Evolutionary conservation across 2,888 invertebrate genomes (phyloP), one percentile per base, ranked within the genome.

Genomic region (Plagodis dolabraria): DNA sequence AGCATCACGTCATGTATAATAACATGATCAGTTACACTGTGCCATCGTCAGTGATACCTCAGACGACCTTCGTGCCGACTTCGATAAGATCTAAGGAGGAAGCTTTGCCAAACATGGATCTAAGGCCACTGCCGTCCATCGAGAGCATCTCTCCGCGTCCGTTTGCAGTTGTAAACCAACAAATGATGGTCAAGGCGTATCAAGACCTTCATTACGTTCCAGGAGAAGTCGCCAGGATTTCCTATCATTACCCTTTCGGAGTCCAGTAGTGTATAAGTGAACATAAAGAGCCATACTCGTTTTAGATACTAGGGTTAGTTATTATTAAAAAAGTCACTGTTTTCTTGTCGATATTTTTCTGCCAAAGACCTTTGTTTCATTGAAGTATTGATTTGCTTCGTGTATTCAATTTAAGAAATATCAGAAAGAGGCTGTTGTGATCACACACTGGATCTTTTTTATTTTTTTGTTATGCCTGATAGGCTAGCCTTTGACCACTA

Each of bases 111-210:
- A 87, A 81, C 58, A 58, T 91, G 53, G 92, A 92, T 44, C 57
- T 91, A 38, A 78, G 92, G 59, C 92, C 92, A 4, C 64, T 92
- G 50, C 92, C 92, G 0, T 92, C 92, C 0, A 92, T 92, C n/a
- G 92, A 92, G 72, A 92, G 92, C 43, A 92, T 92, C 45, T 89
- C 92, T 0, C 87, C 92, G 0, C 75, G 92, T 45, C 92, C 92
- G 0, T 92, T 91, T 46, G 86, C 90, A 0, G 85, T 92, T 0
- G 87, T 91, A 42, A 92, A 91, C 64, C 92, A 92, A 70, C 92
- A 91, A 70, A 91, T 92, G 92, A 91, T 92, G 92, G 89, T 92
- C 60, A 92, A 92, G 53, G 92, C 92, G 0, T 92, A 92, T 55
- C 92, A 91, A 65, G 92, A 92, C 53, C 72, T 92, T 33, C 92